These are phyloP conservation scores for Hyppa rectilinea DNA, from an alignment of 2,888 invertebrate genomes.

Conservation along the genomic window DNA sequence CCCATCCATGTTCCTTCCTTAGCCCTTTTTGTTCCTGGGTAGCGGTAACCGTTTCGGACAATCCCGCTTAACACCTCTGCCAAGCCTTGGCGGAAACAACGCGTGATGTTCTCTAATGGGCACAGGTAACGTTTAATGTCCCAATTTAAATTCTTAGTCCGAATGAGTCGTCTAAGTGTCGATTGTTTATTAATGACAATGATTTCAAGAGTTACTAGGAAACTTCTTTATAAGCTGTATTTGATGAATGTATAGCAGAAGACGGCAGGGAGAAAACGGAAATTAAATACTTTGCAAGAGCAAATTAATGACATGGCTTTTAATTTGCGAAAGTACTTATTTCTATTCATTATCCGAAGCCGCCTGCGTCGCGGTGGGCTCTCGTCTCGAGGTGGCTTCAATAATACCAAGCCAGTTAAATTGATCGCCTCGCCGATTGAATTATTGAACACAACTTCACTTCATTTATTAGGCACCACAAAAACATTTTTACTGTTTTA, in stretches of 20 bases:
- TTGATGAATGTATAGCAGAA: constrained; percentile 11
- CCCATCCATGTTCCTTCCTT: no score
- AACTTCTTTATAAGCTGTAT: not conserved
- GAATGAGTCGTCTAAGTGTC: not conserved
- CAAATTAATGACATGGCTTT: constrained; percentile 61
- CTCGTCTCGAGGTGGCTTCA: constrained; percentile 13
- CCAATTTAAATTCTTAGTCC: not conserved
- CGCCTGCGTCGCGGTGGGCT: constrained; percentile 33
- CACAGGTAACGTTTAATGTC: not conserved
- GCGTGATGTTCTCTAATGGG: no score
- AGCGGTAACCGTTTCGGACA: no score
- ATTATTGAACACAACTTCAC: constrained; percentile 39
- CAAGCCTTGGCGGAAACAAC: no score
- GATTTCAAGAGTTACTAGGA: not conserved
- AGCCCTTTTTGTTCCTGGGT: no score
- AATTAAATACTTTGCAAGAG: constrained; percentile 49
- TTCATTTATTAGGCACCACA: constrained; percentile 24
- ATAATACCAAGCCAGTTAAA: constrained; percentile 26
- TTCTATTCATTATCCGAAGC: constrained; percentile 48
- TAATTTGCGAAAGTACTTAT: constrained; percentile 57
- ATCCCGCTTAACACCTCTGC: no score
- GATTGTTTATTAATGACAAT: not conserved
- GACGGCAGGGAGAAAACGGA: constrained; percentile 18
- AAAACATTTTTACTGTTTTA: constrained; percentile 24
- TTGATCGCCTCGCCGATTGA: constrained; percentile 39